A percentile compares a stretch with the other conserved stretches of the same genome.
phyloP scores from a whole-genome alignment of 1,140 invertebrate species.

The Leguminivora glycinivorella region DNA sequence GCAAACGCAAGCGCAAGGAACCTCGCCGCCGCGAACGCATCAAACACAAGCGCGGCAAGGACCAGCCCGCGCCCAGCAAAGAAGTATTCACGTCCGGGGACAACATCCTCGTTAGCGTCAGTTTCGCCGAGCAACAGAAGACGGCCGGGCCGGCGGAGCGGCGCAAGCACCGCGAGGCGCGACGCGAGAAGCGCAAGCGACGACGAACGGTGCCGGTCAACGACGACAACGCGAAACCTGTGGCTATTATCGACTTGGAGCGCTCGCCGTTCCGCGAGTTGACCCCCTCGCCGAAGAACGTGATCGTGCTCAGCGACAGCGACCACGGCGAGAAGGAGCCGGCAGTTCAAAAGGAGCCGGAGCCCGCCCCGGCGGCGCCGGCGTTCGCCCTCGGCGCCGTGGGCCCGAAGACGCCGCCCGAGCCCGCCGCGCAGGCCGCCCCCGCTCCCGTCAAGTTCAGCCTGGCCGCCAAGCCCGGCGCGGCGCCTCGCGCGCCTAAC shows the following conservation, averaged over 20 bases:
- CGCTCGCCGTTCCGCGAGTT: slow-evolving; percentile 90
- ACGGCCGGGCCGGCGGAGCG: slow-evolving; percentile 59
- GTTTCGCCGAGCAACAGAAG: slow-evolving; percentile 89
- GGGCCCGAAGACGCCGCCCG: slow-evolving; percentile 34
- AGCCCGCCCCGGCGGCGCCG: slow-evolving; percentile 39
- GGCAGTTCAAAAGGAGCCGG: neutral
- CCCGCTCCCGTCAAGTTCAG: slow-evolving; percentile 45
- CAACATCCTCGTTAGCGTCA: slow-evolving; percentile 94
- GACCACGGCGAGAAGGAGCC: slow-evolving; percentile 81
- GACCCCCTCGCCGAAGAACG: slow-evolving; percentile 87
- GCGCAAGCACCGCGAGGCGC: slow-evolving; percentile 49
- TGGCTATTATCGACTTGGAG: slow-evolving; percentile 91
- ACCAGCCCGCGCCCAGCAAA: slow-evolving; percentile 84
- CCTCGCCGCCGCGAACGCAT: slow-evolving; percentile 41
- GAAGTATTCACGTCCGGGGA: slow-evolving; percentile 95
- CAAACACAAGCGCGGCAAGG: slow-evolving; percentile 49
- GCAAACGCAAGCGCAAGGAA: slow-evolving; percentile 63
- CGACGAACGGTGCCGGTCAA: slow-evolving; percentile 39
- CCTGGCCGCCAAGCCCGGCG: slow-evolving; percentile 41
- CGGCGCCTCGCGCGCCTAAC: slow-evolving; percentile 43
- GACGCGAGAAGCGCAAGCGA: slow-evolving; percentile 32
- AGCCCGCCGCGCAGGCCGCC: slow-evolving; percentile 55
- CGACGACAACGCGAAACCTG: slow-evolving; percentile 81
- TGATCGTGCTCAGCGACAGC: slow-evolving; percentile 90
- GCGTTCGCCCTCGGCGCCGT: slow-evolving; percentile 41